Evolutionary conservation across 2,797 vertebrate species (phyloP), one percentile per base, ranked within the genome.

Genomic region (Enteromius unitaeniatus): DNA sequence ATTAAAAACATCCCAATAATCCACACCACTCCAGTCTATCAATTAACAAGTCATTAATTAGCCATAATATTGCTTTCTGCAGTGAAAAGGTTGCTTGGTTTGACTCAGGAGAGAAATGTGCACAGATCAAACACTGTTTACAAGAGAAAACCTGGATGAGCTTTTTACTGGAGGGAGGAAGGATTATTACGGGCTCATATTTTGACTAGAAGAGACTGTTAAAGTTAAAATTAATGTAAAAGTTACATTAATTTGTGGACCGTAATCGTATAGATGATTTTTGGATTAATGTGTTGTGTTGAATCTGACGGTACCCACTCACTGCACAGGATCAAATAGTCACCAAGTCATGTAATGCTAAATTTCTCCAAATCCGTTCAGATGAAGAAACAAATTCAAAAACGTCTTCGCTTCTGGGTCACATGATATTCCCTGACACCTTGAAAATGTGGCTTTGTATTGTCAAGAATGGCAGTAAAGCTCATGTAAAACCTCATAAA

Each of bases 381-480:
- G 55, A 60, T 13, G 55, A 23, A 58, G n/a, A 23, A 11, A 23
- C 9, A 23, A 62, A 62, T 26, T 62, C 58, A 62, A 4, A 2
- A 28, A 62, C 60, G 15, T 28, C 13, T 60, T 62, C 0, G 1
- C 28, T 64, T 64, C 3, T 28, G 14, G 37, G 14, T 62, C 28
- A 64, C 21, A 7, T 58, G 78, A 79, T 21, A 23, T 19, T 17
- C 37, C 23, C 4, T 26, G 26, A 34, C 19, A 70, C 6, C 2
- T 19, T 10, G 8, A 47, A 81, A 70, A 73, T 0, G n/a, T 51
- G 19, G 42, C 19, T 74, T 51, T 64, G 42, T 51, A 1, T 49
- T 49, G 9, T 82, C 26, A 82, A 74, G 3, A 3, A 74, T 82
- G 58, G 80, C 58, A 82, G 74, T 82, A 65, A 65, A 74, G 68